Percentiles rank a stretch among this genome's conserved stretches.
These are phyloP conservation scores for Pegea sp. DNA, from an alignment of 23 tunicate genomes.

Conservation along the genomic window DNA sequence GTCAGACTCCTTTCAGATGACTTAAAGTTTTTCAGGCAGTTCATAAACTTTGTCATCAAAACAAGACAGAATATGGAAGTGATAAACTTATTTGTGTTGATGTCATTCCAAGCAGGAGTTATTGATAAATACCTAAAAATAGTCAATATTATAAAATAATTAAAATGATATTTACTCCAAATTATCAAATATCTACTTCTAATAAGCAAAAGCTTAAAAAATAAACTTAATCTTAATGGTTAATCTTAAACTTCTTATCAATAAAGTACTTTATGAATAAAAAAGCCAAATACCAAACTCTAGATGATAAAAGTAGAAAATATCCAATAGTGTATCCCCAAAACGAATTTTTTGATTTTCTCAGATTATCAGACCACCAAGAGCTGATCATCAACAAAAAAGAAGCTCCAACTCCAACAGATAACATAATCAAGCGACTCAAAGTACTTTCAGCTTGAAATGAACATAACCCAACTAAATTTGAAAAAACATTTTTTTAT, in stretches of 20 bases:
- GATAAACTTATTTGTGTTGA: slow-evolving; percentile 8
- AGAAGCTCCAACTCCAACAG: slow-evolving; percentile 35
- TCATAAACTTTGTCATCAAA: too few relatives aligned
- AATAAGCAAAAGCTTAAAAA: too few relatives aligned
- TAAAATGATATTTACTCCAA: too few relatives aligned
- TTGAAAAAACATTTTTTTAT: not conserved
- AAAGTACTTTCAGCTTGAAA: slow-evolving; percentile 33
- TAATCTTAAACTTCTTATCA: too few relatives aligned
- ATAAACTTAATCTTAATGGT: too few relatives aligned
- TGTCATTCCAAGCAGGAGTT: slow-evolving; percentile 33
- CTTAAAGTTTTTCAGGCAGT: too few relatives aligned
- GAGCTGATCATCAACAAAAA: slow-evolving; percentile 6
- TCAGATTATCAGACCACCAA: slow-evolving; percentile 13
- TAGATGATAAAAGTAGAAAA: slow-evolving; percentile 17
- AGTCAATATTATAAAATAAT: not conserved
- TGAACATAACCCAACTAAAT: slow-evolving; percentile 26
- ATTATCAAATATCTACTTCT: too few relatives aligned
- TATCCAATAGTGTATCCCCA: slow-evolving; percentile 29
- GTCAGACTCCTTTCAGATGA: too few relatives aligned
- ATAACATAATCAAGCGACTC: slow-evolving; percentile 15
- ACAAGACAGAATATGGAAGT: slow-evolving; percentile 2
- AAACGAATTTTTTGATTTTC: slow-evolving; percentile 9
- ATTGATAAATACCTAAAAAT: slow-evolving; percentile 25
- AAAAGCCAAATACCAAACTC: slow-evolving; percentile 55
- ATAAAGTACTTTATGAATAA: too few relatives aligned